These are phyloP conservation scores for Aptenodytes forsteri DNA, from an alignment of 2,113 vertebrate genomes.

Conservation along the genomic window DNA sequence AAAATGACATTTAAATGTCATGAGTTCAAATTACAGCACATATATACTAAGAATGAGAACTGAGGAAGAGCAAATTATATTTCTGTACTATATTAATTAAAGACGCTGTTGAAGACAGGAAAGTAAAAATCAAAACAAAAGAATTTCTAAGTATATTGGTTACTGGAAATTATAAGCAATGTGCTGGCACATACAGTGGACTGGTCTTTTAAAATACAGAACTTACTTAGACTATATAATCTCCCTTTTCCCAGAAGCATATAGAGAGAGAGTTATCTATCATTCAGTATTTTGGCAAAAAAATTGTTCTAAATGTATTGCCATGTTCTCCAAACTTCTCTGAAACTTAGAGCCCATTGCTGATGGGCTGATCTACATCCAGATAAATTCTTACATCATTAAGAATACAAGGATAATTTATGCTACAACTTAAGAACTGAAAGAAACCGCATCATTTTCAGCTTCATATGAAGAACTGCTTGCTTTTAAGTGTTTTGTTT, in stretches of 20 bases:
- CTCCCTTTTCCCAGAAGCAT: background rate
- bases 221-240: background rate
- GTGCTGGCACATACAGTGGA: background rate
- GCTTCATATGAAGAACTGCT: background rate
- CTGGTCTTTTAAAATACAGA: background rate
- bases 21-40: background rate
- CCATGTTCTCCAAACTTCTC: background rate
- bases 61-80: background rate
- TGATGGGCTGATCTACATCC: background rate
- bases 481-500: background rate
- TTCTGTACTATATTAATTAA: background rate
- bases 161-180: background rate
- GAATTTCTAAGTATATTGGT: background rate
- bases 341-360: background rate
- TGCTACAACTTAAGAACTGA: background rate
- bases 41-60: background rate
- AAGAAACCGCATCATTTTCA: background rate
- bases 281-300: background rate
- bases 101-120: background rate
- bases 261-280: background rate
- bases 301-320: background rate
- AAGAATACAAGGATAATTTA: background rate
- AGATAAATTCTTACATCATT: background rate
- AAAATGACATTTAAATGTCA: background rate
- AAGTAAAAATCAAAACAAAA: conserved; percentile 1